Base-by-base conservation (phyloP, 2,888 invertebrate species). In the Hylaea fasciaria region DNA sequence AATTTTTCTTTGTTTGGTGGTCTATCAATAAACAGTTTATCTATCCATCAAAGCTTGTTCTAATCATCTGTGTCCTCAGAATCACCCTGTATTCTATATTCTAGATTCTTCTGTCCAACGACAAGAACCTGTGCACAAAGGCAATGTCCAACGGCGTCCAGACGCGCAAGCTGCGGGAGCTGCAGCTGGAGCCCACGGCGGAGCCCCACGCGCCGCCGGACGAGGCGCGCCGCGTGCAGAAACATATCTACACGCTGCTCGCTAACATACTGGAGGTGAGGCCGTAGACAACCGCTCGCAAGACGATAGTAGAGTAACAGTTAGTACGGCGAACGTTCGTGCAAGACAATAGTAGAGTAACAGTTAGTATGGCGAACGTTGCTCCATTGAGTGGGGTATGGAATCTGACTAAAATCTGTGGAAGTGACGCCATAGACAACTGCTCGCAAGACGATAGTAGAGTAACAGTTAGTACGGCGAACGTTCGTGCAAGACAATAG, bases 61-160 rank as follows among this genome's bases (percentile, higher is more conserved):
- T n/a, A n/a, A n/a, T n/a, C n/a, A n/a, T n/a, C n/a, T n/a, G n/a
- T 28, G 3, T 28, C 28, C 3, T 28, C 28, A 28, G 7, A 28
- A 28, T 28, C 3, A 22, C 22, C 22, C 22, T 22, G 2, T 22
- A 5, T 22, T n/a, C n/a, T 22, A 9, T 32, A 32, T 60, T 45
- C 5, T 80, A 94, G 94, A 87, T 94, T 12, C 79, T 94, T 4
- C 71, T 94, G 22, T 93, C 94, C 14, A 93, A 93, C 72, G 94
- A 94, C 74, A 90, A 93, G 73, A 94, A 94, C 75, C 80, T 94
- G 1, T 91, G 93, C 77, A 94, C 91, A 69, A 94, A 94, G 76
- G 93, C 93, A 0, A 61, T 82, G 0, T 84, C 94, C 10, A 93
- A 93, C 70, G 82, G 83, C 16, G 83, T 94, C 3, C 81, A 79